Evolutionary conservation across 2,113 vertebrate genomes (phyloP).

Genomic region (Probosciger aterrimus): DNA sequence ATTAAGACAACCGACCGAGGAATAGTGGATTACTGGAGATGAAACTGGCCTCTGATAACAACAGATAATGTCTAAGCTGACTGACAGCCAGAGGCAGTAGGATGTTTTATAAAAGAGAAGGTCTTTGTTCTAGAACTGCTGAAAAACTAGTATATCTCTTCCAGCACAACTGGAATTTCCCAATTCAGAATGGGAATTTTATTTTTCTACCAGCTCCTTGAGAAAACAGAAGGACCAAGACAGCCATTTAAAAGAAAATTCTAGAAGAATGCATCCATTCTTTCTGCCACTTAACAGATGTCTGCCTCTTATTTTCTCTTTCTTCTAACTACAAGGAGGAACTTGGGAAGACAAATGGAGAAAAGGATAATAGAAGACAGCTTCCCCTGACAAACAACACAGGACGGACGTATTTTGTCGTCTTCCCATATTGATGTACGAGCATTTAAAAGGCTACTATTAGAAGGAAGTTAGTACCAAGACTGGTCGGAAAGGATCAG

Average conservation of each 20-base stretch:
- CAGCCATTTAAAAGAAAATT: neutral
- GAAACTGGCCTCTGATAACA: neutral
- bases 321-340: neutral
- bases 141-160: neutral
- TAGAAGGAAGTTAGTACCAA: neutral
- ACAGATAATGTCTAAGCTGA: neutral
- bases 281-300: neutral
- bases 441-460: neutral
- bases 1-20: neutral
- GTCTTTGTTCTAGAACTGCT: neutral
- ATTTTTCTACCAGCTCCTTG: neutral
- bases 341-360: neutral
- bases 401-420: neutral
- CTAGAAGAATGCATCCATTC: neutral
- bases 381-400: neutral
- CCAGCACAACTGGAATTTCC: neutral
- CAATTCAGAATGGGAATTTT: neutral
- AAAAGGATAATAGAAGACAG: neutral
- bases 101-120: accelerated
- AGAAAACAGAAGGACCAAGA: neutral
- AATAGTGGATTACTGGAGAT: neutral
- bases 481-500: neutral
- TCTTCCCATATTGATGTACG: neutral
- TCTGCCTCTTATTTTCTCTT: neutral
- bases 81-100: neutral